Evolutionary conservation across 2,888 invertebrate species (phyloP), one percentile per base, ranked within the genome.

Genomic region (Alviniconcha strummeri): DNA sequence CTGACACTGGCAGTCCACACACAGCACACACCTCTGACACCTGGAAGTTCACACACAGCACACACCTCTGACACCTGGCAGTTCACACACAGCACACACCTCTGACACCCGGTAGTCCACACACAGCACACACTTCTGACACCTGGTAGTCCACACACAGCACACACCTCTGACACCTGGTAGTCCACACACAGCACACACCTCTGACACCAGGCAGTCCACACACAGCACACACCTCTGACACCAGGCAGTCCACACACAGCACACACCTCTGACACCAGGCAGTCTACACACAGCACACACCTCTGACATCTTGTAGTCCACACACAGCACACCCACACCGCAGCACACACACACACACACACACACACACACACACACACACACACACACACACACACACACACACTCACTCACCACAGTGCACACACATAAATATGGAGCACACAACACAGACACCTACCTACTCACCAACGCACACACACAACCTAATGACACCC

Each of bases 321-420:
- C 36, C 69, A 69, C 17, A 17, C 69, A 69, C 69, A 69, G 36
- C 69, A 69, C 69, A 17, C 69, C 15, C n/a, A n/a, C 15, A 69
- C 69, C 6, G 15, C 15, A 6, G 3, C 72, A 72, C 72, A 72
- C 3, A 72, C 76, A 57, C 15, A 76, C 55, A 57, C 76, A 55
- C 55, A n/a, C n/a, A 76, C 55, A 57, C 76, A 57, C 57, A 36
- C 19, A 57, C 57, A 36, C 60, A 57, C 78, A 36, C 60, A 76
- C 76, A 57, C 76, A 57, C 57, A 64, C 60, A 78, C 57, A 64
- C 60, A 78, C 78, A 75, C 75, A 75, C 75, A 76, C 74, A 8
- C 54, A 17, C 36, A 17, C 56, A 75, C 75, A 75, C 17, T 54
- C 74, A 55, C 13, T 54, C 52, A 74, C 36, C 36, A 36, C 36